phyloP scores from a whole-genome alignment of 2,113 vertebrate genomes.

The Galeopterus variegatus region DNA sequence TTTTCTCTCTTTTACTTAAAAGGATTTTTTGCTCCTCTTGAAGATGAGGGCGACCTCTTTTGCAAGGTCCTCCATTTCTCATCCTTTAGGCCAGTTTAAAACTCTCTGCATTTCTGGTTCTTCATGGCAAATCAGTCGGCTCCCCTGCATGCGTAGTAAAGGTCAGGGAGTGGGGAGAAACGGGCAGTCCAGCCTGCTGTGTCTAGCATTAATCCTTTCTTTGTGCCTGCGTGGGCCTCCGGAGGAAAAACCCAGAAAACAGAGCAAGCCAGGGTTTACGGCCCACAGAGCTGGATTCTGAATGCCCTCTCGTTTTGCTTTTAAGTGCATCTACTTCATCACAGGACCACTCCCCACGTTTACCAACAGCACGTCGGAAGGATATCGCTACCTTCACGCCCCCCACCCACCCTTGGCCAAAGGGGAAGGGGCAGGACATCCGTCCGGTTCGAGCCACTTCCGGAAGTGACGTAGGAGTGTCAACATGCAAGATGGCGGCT shows the following conservation, averaged over 20 bases:
- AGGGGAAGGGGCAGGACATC: slow-evolving; percentile 67
- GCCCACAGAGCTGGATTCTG: neutral
- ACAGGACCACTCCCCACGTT: fast-evolving
- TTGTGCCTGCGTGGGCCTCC: fast-evolving
- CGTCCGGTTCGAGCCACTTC: slow-evolving; percentile 59
- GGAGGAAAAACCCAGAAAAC: neutral
- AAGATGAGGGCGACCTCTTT: neutral
- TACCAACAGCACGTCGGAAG: fast-evolving
- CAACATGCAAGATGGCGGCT: slow-evolving; percentile 99
- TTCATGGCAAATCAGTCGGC: neutral
- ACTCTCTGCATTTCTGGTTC: neutral
- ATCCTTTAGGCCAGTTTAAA: neutral
- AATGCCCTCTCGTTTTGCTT: neutral
- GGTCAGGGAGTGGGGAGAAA: neutral
- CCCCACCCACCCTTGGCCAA: neutral
- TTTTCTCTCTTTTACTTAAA: neutral
- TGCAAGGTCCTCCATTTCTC: neutral
- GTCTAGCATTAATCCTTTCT: too few relatives aligned
- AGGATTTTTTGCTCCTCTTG: neutral
- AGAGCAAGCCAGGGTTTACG: neutral
- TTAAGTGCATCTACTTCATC: neutral
- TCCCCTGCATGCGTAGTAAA: neutral
- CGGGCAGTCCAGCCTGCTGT: neutral
- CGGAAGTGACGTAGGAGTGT: slow-evolving; percentile 95
- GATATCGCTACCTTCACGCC: fast-evolving